Conservation (phyloP, 2,888 invertebrate species). For the Ectobius pallidus region DNA sequence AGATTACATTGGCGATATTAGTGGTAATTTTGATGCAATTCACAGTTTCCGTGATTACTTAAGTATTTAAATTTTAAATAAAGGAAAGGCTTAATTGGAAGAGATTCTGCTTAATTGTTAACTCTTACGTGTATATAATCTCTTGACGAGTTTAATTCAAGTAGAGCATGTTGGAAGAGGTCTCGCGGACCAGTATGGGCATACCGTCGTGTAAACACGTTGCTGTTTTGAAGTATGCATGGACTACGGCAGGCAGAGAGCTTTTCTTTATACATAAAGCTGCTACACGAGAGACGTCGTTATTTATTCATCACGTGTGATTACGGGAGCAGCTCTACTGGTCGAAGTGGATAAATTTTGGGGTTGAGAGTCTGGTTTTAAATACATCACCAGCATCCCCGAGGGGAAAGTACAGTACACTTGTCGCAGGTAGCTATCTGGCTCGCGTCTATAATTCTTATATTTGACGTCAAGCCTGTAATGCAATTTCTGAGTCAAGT, state of each 20-base stretch:
- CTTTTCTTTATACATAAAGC: slow-evolving; percentile 17
- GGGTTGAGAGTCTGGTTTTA: slow-evolving; percentile 27
- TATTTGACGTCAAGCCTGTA: no score
- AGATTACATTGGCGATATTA: no score
- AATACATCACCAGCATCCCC: slow-evolving; percentile 21
- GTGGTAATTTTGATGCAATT: no score
- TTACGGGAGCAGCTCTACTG: not conserved
- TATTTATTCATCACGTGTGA: slow-evolving; percentile 10
- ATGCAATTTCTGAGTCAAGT: no score
- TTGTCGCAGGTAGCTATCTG: not conserved
- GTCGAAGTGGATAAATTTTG: slow-evolving; percentile 18
- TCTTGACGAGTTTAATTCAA: no score
- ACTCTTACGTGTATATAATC: no score
- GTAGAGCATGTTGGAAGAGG: not conserved
- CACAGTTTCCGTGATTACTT: no score
- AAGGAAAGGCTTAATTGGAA: no score
- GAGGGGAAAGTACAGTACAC: not conserved
- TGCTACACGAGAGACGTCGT: not conserved
- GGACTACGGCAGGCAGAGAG: not conserved
- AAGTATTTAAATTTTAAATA: no score
- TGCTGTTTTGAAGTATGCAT: slow-evolving; percentile 14
- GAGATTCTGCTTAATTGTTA: no score
- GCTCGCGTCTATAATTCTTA: no score
- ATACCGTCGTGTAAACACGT: not conserved
- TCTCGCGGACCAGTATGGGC: not conserved